Evolutionary conservation across 35 echinoderm and acorn worm genomes (phyloP).

Genomic region (Holothuria glaberrima): DNA sequence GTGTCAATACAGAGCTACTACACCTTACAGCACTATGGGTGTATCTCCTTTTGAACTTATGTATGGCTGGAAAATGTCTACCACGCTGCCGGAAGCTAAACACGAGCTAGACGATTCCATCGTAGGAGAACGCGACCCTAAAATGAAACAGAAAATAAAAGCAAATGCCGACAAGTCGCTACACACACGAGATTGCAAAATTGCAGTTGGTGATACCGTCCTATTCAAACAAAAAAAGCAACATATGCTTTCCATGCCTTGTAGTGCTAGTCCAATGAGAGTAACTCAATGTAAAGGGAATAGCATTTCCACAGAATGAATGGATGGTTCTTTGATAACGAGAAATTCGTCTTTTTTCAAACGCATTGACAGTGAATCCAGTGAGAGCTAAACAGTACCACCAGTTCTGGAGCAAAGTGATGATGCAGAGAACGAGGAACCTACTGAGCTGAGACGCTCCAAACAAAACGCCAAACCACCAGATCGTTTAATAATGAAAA

Average conservation of each 20-base stretch:
- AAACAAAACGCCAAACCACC: neutral
- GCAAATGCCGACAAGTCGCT: constrained; percentile 68
- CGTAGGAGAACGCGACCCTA: constrained; percentile 44
- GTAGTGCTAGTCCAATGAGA: neutral
- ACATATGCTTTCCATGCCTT: constrained; percentile 30
- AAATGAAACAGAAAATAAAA: constrained; percentile 70
- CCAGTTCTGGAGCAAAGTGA: neutral
- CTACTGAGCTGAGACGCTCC: constrained; percentile 6
- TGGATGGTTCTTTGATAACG: constrained; percentile 23
- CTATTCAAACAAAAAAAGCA: neutral
- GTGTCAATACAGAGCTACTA: constrained; percentile 60
- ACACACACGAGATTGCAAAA: constrained; percentile 14
- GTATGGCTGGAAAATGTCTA: constrained; percentile 48
- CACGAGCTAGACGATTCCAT: constrained; percentile 2
- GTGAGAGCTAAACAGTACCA: neutral
- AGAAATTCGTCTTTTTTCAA: constrained; percentile 52
- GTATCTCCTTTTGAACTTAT: constrained; percentile 55
- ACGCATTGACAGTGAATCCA: neutral
- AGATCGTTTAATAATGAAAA: neutral
- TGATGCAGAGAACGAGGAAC: neutral
- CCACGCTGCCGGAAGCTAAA: constrained; percentile 23
- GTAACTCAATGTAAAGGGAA: constrained; percentile 37
- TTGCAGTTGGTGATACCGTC: constrained; percentile 32
- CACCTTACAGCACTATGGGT: constrained; percentile 59
- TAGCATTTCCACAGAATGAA: constrained; percentile 17